phyloP scores from a whole-genome alignment of 2,113 vertebrate genomes.

The Tupaia tana region DNA sequence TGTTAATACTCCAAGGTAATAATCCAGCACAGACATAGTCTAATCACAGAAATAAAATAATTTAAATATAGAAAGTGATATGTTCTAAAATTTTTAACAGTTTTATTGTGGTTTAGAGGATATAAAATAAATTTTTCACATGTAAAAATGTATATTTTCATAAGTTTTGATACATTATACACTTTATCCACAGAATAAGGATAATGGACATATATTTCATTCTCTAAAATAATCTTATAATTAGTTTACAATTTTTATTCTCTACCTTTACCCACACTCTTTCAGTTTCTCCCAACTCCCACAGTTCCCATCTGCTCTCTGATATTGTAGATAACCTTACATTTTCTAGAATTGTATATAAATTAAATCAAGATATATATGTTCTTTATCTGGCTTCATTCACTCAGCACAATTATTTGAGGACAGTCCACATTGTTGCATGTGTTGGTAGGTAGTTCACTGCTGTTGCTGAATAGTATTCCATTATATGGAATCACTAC shows the following conservation, averaged over 20 bases:
- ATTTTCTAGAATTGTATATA: constrained; percentile 18
- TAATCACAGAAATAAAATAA: not conserved
- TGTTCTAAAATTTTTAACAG: not conserved
- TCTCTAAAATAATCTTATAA: not conserved
- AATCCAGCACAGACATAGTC: not conserved
- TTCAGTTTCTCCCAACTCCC: too few species aligned
- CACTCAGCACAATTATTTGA: constrained; percentile 19
- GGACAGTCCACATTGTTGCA: not conserved
- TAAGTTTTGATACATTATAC: not conserved
- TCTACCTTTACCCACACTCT: not conserved
- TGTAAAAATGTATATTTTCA: not conserved
- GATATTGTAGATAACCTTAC: not conserved
- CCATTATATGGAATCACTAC: not conserved
- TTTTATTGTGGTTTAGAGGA: not conserved
- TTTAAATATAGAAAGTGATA: not conserved
- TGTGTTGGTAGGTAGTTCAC: not conserved
- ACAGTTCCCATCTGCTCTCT: not conserved
- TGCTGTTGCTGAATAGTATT: not conserved
- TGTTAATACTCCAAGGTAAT: not conserved
- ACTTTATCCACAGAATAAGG: not conserved
- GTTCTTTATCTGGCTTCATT: not conserved
- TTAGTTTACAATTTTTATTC: not conserved
- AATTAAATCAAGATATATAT: not conserved
- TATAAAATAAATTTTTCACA: not conserved
- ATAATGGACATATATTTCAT: not conserved